phyloP scores from a whole-genome alignment of 2,113 vertebrate species.

The Gobio gobio region DNA sequence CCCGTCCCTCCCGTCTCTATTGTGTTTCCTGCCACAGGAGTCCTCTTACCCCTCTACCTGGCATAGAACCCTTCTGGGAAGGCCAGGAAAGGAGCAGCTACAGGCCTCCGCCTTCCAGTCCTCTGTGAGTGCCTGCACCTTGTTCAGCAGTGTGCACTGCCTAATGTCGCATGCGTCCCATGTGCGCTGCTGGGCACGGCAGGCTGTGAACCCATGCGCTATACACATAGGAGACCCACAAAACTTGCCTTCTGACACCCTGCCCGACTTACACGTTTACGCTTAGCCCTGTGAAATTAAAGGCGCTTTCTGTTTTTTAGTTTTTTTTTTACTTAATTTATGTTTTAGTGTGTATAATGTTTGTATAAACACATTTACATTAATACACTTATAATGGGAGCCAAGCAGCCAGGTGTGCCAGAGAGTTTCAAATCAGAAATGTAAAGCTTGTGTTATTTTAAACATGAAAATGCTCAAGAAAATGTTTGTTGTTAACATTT shows the following conservation, averaged over 20 bases:
- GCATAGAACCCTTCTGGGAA: constrained; percentile 75
- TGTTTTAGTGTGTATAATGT: neutral
- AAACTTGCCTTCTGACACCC: neutral
- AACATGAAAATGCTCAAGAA: neutral
- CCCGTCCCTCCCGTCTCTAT: constrained; percentile 53
- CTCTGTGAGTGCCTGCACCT: constrained; percentile 77
- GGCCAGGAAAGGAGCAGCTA: constrained; percentile 73
- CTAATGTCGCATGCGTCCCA: constrained; percentile 51
- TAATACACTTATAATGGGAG: neutral
- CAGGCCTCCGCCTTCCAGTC: constrained; percentile 70
- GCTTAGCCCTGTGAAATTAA: neutral
- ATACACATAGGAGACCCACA: constrained; percentile 37
- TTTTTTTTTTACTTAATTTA: neutral
- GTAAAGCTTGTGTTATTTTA: neutral
- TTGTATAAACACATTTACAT: neutral
- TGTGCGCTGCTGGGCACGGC: constrained; percentile 47
- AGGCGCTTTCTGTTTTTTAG: neutral
- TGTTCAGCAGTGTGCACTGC: constrained; percentile 48
- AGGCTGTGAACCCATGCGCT: constrained; percentile 31
- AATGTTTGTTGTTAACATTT: neutral
- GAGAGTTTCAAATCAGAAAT: neutral
- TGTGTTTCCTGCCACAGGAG: constrained; percentile 76
- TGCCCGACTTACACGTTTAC: constrained; percentile 4
- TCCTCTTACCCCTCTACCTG: constrained; percentile 77
- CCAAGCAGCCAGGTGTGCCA: neutral